Conservation (phyloP, 2,113 vertebrate genomes). For the Triplophysa rosa region DNA sequence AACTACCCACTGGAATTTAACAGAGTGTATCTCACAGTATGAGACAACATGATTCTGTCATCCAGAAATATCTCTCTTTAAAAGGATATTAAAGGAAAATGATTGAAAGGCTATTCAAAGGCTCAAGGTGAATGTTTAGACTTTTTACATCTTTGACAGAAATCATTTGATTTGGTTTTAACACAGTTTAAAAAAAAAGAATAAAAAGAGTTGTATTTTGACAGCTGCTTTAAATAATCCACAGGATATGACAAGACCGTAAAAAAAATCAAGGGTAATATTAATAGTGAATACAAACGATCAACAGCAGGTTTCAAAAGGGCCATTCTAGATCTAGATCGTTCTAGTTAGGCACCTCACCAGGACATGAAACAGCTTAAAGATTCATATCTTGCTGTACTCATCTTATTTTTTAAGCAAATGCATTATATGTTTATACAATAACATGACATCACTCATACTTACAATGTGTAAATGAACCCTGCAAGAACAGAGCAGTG, state of each 20-base stretch:
- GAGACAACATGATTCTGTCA: background rate
- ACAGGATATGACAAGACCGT: background rate
- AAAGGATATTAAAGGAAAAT: background rate
- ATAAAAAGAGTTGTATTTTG: background rate
- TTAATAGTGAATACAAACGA: background rate
- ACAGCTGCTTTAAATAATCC: background rate
- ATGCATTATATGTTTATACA: too few species aligned
- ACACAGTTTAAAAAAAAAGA: background rate
- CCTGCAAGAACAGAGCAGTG: constrained; percentile 39
- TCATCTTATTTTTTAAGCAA: too few species aligned
- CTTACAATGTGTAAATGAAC: constrained; percentile 40
- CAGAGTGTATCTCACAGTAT: background rate
- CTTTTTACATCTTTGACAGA: background rate
- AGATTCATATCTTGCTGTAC: too few species aligned
- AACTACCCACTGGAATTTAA: constrained; percentile 11
- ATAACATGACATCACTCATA: constrained; percentile 21
- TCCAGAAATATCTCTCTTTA: constrained; percentile 11
- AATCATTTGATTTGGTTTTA: too few species aligned
- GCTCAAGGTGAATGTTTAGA: background rate
- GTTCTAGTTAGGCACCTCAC: too few species aligned
- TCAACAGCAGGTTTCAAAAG: too few species aligned
- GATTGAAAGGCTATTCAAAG: background rate
- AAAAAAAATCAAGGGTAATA: background rate
- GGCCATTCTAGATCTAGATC: too few species aligned
- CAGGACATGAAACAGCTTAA: too few species aligned